Percentiles rank a stretch among this genome's conserved stretches.
phyloP scores from a whole-genome alignment of 2,888 invertebrate species.

The Odontocerum albicorne region DNA sequence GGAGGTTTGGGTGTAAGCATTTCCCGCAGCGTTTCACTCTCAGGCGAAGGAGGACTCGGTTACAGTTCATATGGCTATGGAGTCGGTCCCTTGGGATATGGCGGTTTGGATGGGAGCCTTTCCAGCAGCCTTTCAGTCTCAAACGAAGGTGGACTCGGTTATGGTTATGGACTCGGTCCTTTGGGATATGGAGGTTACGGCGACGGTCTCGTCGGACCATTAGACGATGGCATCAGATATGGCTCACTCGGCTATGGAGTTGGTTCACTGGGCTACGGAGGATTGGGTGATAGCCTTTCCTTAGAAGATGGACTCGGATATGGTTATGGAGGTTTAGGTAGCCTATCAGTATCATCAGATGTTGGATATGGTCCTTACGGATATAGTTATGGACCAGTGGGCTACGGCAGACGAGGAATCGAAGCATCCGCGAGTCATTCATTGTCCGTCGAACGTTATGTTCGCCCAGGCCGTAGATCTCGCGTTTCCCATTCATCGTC shows the following conservation, averaged over 20 bases:
- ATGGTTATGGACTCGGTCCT: constrained; percentile 9
- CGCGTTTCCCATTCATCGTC: constrained; percentile 5
- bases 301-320: constrained; percentile 7
- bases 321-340: background rate
- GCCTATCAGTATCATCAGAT: constrained; percentile 9
- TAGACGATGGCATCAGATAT: too few relatives aligned
- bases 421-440: constrained; percentile 5
- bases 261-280: background rate
- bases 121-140: constrained; percentile 8
- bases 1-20: too few relatives aligned
- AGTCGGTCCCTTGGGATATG: too few relatives aligned
- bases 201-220: too few relatives aligned
- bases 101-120: background rate
- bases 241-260: background rate
- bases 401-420: background rate
- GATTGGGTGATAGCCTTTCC: background rate
- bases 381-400: constrained; percentile 3
- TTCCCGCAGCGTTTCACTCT: too few relatives aligned
- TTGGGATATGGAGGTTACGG: constrained; percentile 2
- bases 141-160: constrained; percentile 9
- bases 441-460: constrained; percentile 13
- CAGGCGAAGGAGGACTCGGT: background rate
- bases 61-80: background rate
- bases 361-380: constrained; percentile 3
- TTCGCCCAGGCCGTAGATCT: constrained; percentile 12